These are phyloP conservation scores for Drosophila kambysellisi DNA, from an alignment of 2,888 invertebrate species.

Conservation along the genomic window DNA sequence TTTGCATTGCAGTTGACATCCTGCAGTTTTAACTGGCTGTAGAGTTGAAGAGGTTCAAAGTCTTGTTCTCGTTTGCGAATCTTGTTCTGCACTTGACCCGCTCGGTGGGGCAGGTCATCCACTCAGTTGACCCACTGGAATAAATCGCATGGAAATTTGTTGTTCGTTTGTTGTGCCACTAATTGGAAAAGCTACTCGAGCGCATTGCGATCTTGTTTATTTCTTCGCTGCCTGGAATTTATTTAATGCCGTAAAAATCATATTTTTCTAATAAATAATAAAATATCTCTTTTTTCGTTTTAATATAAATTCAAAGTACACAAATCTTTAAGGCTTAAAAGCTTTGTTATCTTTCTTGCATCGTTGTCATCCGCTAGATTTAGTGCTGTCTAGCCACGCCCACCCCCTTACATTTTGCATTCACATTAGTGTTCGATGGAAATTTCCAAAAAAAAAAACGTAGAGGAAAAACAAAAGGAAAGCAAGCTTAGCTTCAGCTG, in stretches of 20 bases:
- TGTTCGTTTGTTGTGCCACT: background rate
- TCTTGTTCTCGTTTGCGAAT: constrained; percentile 67
- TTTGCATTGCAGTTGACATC: constrained; percentile 47
- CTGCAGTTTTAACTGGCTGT: constrained; percentile 53
- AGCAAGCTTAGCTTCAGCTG: constrained; percentile 21
- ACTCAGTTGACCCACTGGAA: constrained; percentile 32
- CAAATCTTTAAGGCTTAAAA: background rate
- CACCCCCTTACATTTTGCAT: constrained; percentile 12
- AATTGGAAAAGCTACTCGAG: background rate
- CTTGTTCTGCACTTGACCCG: constrained; percentile 47
- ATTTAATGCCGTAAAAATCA: background rate
- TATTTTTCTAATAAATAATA: background rate
- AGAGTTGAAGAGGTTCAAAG: constrained; percentile 59
- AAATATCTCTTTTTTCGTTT: background rate
- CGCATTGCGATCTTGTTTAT: background rate
- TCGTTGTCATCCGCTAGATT: background rate
- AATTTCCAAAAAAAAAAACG: constrained; percentile 14
- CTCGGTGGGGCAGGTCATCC: constrained; percentile 16
- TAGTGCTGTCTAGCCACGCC: constrained; percentile 36
- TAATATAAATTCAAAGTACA: background rate
- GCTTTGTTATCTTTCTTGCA: background rate
- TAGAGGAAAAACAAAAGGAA: background rate
- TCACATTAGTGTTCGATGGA: constrained; percentile 68
- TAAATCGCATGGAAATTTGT: background rate
- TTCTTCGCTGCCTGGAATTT: background rate